Evolutionary conservation across 1,140 invertebrate genomes (phyloP), one percentile per base, ranked within the genome.

Genomic region (Kradibia gibbosae): DNA sequence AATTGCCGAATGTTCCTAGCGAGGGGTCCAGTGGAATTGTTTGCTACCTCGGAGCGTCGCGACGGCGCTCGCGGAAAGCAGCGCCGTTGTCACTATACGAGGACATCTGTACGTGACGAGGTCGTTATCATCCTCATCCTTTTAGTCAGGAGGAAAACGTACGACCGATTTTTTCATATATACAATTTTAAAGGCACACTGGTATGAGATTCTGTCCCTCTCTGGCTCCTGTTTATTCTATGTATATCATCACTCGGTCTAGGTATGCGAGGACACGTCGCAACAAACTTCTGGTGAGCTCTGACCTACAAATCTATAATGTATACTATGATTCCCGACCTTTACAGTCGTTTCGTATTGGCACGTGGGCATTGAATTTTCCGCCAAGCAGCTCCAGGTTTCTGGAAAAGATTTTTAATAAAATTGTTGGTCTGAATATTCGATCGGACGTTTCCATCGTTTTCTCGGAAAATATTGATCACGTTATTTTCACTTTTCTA

Each of bases 231-330:
- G 88, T 91, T 91, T 91, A 88, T 90, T 90, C 86, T 88, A 88
- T 84, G 90, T 90, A 90, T 91, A 90, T 90, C 88, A 90, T 90
- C 88, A 89, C 89, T 87, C 87, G 88, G 82, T 82, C 83, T 86
- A 87, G 84, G 87, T 87, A 88, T 86, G 82, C 84, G 86, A 45
- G 45, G 86, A 87, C 85, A 87, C 85, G 86, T 88, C 83, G 85
- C 82, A 76, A 76, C 86, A 89, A 89, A 90, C 88, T 88, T 89
- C 85, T 87, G 86, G 74, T 72, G 20, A 50, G 45, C 39, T 45
- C n/a, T 10, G 7, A 22, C 10, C 39, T 53, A 25, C 42, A 73
- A 48, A 73, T 53, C 25, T 65, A 36, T 36, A 65, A 65, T 36
- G 10, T 36, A 65, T 36, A 65, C 17, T 53, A 48, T 25, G 25